Evolutionary conservation across 2,888 invertebrate genomes (phyloP).

Genomic region (Eupithecia tripunctaria): DNA sequence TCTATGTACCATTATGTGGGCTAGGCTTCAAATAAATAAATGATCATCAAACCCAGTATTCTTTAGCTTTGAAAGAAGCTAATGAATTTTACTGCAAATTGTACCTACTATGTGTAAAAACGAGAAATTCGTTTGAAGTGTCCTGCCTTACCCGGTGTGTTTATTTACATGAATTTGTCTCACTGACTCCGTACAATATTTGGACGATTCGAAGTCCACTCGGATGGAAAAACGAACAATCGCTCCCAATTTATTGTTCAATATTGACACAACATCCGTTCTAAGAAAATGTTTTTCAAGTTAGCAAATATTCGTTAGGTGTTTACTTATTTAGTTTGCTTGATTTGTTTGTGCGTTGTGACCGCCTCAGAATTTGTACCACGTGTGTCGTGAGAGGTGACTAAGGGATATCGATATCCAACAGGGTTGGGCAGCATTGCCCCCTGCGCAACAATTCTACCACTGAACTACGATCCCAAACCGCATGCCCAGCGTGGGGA

Average conservation of each 20-base stretch:
- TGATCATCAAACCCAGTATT: no score
- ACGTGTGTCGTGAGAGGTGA: no score
- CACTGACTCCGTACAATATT: slow-evolving; percentile 50
- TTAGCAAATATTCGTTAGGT: slow-evolving; percentile 39
- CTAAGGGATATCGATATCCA: no score
- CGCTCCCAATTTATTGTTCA: slow-evolving; percentile 47
- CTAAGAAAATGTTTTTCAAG: slow-evolving; percentile 41
- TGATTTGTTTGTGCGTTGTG: slow-evolving; percentile 16
- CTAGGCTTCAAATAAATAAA: no score
- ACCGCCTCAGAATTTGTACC: no score
- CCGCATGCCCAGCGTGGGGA: no score
- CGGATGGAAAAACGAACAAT: slow-evolving; percentile 52
- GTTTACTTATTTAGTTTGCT: slow-evolving; percentile 5
- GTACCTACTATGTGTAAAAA: neutral
- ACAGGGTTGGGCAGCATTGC: no score
- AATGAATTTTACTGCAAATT: no score
- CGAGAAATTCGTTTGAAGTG: neutral
- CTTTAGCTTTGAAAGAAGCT: no score
- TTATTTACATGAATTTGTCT: slow-evolving; percentile 48
- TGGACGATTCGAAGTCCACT: slow-evolving; percentile 46
- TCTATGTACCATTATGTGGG: neutral
- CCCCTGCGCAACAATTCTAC: no score
- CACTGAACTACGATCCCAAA: no score
- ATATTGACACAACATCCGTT: slow-evolving; percentile 44
- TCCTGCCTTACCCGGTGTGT: slow-evolving; percentile 30